Evolutionary conservation across 2,888 invertebrate genomes (phyloP).

Genomic region (Athalia rosae): DNA sequence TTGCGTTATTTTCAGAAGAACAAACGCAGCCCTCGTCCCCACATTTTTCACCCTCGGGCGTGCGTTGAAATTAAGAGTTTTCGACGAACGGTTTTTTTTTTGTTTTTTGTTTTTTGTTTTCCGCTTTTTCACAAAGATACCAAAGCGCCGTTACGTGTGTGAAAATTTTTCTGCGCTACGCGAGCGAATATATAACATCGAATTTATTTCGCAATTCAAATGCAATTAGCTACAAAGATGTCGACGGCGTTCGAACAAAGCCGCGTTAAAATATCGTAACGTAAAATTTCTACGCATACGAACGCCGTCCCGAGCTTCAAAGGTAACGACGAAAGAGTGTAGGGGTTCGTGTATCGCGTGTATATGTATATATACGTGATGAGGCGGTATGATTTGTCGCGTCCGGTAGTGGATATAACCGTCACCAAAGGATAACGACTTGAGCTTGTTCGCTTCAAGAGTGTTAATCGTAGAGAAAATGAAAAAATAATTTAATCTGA

Average conservation of each 20-base stretch:
- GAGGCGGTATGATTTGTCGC: constrained; percentile 33
- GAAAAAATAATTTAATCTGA: constrained; percentile 71
- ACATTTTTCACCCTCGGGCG: too few species aligned
- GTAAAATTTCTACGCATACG: constrained; percentile 13
- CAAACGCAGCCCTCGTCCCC: too few species aligned
- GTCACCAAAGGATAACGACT: constrained; percentile 39
- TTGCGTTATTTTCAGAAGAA: too few species aligned
- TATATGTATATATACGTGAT: background rate
- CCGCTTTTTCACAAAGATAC: background rate
- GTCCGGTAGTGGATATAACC: constrained; percentile 35
- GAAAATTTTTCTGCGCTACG: constrained; percentile 10
- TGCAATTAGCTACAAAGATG: constrained; percentile 26
- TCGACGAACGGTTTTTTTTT: too few species aligned
- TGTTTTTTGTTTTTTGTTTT: too few species aligned
- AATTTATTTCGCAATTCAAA: constrained; percentile 31
- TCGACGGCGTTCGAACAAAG: constrained; percentile 12
- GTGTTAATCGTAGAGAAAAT: constrained; percentile 70
- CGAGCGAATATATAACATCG: constrained; percentile 1
- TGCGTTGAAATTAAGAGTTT: too few species aligned
- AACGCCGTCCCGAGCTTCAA: constrained; percentile 14
- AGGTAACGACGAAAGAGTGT: constrained; percentile 13
- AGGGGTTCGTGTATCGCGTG: too few species aligned
- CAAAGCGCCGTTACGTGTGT: background rate
- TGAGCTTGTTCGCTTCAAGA: constrained; percentile 56
- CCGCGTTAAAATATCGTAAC: background rate